These are phyloP conservation scores for Bactericera cockerelli DNA, from an alignment of 1,140 invertebrate genomes.

Conservation along the genomic window DNA sequence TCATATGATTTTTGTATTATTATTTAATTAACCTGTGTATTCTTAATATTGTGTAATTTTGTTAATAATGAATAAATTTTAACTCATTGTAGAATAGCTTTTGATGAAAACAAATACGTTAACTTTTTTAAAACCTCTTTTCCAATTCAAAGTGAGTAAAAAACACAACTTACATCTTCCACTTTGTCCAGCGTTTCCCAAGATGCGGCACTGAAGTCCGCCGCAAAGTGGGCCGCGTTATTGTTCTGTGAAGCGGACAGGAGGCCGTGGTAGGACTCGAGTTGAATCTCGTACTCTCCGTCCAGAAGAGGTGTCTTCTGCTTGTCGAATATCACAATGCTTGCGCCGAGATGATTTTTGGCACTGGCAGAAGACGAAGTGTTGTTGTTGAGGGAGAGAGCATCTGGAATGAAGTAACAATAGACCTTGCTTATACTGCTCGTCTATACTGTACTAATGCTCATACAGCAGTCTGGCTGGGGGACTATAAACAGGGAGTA, in stretches of 20 bases:
- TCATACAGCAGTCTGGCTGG: not conserved
- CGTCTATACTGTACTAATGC: not conserved
- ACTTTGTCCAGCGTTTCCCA: slow-evolving; percentile 71
- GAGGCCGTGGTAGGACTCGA: slow-evolving; percentile 33
- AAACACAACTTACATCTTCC: slow-evolving; percentile 31
- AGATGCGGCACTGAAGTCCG: slow-evolving; percentile 28
- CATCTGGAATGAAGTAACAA: not conserved
- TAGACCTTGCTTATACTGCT: not conserved
- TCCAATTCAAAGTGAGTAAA: too few relatives aligned
- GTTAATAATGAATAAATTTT: too few relatives aligned
- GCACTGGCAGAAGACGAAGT: not conserved
- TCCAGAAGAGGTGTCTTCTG: slow-evolving; percentile 71
- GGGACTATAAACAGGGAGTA: too few relatives aligned
- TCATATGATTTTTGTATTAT: too few relatives aligned
- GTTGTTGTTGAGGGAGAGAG: not conserved
- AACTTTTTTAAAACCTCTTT: too few relatives aligned
- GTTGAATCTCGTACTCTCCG: slow-evolving; percentile 74
- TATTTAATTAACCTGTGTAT: too few relatives aligned
- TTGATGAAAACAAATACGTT: too few relatives aligned
- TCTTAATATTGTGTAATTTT: too few relatives aligned
- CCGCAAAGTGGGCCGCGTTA: too few relatives aligned
- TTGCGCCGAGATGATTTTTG: slow-evolving; percentile 48
- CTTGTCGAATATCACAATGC: slow-evolving; percentile 80
- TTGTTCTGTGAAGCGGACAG: not conserved
- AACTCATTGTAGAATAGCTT: too few relatives aligned